Evolutionary conservation across 2,888 invertebrate genomes (phyloP).

Genomic region (Cryptus armator): DNA sequence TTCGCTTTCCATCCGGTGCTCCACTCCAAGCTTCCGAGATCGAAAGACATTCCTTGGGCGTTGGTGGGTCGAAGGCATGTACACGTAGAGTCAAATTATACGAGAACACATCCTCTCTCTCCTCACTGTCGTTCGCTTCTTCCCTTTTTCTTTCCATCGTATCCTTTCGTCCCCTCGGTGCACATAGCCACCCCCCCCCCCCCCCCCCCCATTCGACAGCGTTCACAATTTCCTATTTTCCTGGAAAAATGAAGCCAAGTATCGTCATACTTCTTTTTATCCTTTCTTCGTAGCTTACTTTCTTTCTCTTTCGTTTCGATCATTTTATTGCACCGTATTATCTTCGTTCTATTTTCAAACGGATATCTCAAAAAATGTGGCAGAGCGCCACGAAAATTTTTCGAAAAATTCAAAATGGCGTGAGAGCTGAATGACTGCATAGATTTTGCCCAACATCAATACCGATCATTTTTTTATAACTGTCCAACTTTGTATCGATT

Average conservation of each 20-base stretch:
- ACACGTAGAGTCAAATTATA: constrained; percentile 49
- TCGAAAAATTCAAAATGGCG: too few species aligned
- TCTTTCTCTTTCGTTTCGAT: neutral
- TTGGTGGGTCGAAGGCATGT: constrained; percentile 15
- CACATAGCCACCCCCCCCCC: neutral
- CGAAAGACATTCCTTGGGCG: constrained; percentile 58
- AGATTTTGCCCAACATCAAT: too few species aligned
- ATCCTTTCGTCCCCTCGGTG: neutral
- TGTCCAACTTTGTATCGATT: too few species aligned
- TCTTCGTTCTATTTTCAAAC: too few species aligned
- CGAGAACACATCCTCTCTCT: constrained; percentile 28
- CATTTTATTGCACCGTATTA: too few species aligned
- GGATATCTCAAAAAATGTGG: too few species aligned
- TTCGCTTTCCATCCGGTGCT: constrained; percentile 5
- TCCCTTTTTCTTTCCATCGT: neutral
- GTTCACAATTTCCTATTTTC: constrained; percentile 27
- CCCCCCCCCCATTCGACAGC: neutral
- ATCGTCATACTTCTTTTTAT: neutral
- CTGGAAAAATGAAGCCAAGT: neutral
- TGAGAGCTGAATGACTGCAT: too few species aligned
- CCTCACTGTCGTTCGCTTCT: constrained; percentile 1
- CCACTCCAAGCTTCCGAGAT: constrained; percentile 40
- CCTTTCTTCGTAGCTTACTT: neutral
- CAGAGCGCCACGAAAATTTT: too few species aligned
- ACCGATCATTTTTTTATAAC: too few species aligned